Evolutionary conservation across 2,888 invertebrate species (phyloP).

Genomic region (Rapana venosa): DNA sequence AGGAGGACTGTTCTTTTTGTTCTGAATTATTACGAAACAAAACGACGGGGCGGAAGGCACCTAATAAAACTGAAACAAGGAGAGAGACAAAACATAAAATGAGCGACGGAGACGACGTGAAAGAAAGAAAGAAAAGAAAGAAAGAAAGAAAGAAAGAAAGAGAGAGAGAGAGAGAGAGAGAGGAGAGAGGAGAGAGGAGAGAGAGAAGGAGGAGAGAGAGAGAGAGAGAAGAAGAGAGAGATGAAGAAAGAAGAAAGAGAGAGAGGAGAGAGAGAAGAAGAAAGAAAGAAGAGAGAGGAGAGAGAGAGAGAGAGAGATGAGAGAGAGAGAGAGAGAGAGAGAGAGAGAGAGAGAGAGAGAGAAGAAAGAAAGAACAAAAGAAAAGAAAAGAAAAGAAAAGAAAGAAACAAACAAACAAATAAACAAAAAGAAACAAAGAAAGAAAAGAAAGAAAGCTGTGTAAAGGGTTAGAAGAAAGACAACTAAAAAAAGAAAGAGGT

Average conservation of each 20-base stretch:
- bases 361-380: not conserved
- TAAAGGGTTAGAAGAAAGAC: too few relatives aligned
- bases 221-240: not conserved
- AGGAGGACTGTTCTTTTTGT: too few relatives aligned
- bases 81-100: too few relatives aligned
- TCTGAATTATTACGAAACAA: too few relatives aligned
- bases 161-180: conserved; percentile 12
- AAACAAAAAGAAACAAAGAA: not conserved
- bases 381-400: not conserved
- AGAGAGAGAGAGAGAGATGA: not conserved
- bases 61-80: too few relatives aligned
- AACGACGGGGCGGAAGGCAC: too few relatives aligned
- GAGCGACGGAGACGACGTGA: too few relatives aligned
- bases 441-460: not conserved
- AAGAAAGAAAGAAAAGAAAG: too few relatives aligned
- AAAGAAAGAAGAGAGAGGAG: not conserved
- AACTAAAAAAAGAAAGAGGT: too few relatives aligned
- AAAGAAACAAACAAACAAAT: not conserved
- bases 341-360: too few relatives aligned
- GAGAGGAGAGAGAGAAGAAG: not conserved
- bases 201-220: not conserved
- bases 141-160: not conserved
- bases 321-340: not conserved
- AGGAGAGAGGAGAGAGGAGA: not conserved
- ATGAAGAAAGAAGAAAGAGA: not conserved